Conservation (phyloP, 2,113 vertebrate genomes). For the Naja naja region DNA sequence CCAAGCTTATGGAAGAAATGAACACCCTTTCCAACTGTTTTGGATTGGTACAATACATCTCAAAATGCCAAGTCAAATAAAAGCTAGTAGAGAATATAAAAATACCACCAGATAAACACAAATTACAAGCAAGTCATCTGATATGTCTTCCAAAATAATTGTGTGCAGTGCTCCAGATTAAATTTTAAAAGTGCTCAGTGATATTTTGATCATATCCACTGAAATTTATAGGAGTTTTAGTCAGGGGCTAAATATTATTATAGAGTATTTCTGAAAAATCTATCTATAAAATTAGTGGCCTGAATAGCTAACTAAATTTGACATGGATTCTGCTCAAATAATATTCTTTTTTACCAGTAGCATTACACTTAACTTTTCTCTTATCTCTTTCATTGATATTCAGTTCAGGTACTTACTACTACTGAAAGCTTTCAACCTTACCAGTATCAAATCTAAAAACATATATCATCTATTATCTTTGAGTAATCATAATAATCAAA, state of each 20-base stretch:
- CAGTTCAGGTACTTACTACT: neutral
- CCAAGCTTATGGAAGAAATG: constrained; percentile 16
- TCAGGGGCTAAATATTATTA: neutral
- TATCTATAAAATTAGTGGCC: neutral
- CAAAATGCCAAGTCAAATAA: neutral
- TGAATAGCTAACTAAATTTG: neutral
- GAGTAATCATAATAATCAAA: neutral
- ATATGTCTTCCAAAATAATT: constrained; percentile 12
- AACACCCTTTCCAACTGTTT: neutral
- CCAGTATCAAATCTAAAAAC: neutral
- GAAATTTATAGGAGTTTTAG: neutral
- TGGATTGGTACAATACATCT: constrained; percentile 17
- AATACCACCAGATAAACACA: constrained; percentile 11
- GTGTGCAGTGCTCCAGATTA: neutral
- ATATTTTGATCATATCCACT: neutral
- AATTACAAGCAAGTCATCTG: constrained; percentile 2
- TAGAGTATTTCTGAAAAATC: constrained; percentile 4
- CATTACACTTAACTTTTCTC: neutral
- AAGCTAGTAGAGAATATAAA: neutral
- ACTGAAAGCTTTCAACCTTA: neutral
- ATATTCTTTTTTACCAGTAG: neutral
- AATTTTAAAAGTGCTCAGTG: neutral
- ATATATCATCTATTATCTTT: neutral
- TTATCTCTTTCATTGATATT: neutral
- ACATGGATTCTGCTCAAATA: neutral